phyloP scores from a whole-genome alignment of 2,888 invertebrate genomes.

The Platycheirus rosarum region DNA sequence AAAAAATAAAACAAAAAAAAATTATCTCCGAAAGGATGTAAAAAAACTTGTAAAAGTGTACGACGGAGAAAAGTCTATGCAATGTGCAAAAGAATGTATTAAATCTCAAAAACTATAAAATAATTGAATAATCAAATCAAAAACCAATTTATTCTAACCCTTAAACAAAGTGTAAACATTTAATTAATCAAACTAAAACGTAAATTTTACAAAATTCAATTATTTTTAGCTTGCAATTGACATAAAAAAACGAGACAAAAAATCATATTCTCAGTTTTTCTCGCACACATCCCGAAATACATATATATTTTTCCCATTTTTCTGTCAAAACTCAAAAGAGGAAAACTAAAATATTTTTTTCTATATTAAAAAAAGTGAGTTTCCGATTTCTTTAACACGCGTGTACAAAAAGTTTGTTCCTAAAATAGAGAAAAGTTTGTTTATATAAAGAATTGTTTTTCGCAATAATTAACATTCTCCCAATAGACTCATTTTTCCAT shows the following conservation, averaged over 20 bases:
- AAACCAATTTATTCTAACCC: not conserved
- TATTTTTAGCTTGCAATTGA: conserved; percentile 73
- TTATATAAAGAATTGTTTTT: conserved; percentile 65
- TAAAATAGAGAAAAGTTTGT: conserved; percentile 35
- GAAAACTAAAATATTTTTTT: conserved; percentile 45
- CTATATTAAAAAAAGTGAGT: conserved; percentile 4
- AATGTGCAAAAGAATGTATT: conserved; percentile 63
- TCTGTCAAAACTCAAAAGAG: conserved; percentile 53
- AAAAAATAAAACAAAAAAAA: conserved; percentile 67
- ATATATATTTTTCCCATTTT: conserved; percentile 67
- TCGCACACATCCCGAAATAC: conserved; percentile 58
- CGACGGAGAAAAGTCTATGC: conserved; percentile 72
- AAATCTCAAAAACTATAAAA: conserved; percentile 37
- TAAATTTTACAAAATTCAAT: conserved; percentile 66
- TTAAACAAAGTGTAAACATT: conserved; percentile 42
- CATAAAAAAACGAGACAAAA: conserved; percentile 74
- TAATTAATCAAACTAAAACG: conserved; percentile 41
- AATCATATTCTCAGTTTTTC: conserved; percentile 56
- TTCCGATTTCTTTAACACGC: conserved; percentile 22
- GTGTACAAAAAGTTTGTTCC: conserved; percentile 38
- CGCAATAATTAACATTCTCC: conserved; percentile 57
- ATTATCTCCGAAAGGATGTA: conserved; percentile 69
- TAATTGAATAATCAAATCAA: conserved; percentile 18
- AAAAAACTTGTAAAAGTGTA: conserved; percentile 53
- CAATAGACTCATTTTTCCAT: conserved; percentile 38